Conservation (phyloP, 2,888 invertebrate genomes). For the Alloscopus bannaensis region DNA sequence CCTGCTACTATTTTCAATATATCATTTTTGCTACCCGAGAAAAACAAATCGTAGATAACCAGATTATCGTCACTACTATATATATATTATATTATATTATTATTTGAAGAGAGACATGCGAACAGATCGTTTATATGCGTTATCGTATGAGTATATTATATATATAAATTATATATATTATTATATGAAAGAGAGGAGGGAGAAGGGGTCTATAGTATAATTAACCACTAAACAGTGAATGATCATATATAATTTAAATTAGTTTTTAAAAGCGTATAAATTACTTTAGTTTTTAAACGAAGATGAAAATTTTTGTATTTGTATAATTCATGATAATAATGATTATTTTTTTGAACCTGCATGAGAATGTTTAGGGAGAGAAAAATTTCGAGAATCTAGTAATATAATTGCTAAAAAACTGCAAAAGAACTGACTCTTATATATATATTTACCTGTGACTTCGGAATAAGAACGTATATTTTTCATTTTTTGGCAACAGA, state of each 20-base stretch:
- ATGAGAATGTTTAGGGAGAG: constrained; percentile 30
- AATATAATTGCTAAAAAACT: constrained; percentile 37
- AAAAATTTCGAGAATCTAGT: constrained; percentile 3
- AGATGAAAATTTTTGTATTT: constrained; percentile 46
- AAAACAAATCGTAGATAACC: constrained; percentile 28
- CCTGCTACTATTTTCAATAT: constrained; percentile 23
- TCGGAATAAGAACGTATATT: constrained; percentile 70
- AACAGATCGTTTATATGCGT: constrained; percentile 49
- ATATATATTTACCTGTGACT: constrained; percentile 64
- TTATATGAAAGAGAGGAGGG: constrained; percentile 11
- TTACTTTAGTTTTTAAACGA: constrained; percentile 28
- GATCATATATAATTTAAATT: constrained; percentile 22
- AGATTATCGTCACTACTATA: too few relatives aligned
- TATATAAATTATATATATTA: constrained; percentile 41
- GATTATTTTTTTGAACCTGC: constrained; percentile 69
- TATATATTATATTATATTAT: constrained; percentile 5
- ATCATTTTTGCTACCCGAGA: constrained; percentile 41
- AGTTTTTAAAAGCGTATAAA: constrained; percentile 12
- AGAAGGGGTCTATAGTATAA: constrained; percentile 37
- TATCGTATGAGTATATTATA: constrained; percentile 43
- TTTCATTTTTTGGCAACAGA: constrained; percentile 71
- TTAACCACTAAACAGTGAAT: background rate
- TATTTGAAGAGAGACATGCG: constrained; percentile 9
- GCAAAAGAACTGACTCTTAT: constrained; percentile 62
- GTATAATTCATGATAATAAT: constrained; percentile 37